These are phyloP conservation scores for Sarcophaga caerulescens DNA, from an alignment of 2,888 invertebrate species.

Conservation along the genomic window DNA sequence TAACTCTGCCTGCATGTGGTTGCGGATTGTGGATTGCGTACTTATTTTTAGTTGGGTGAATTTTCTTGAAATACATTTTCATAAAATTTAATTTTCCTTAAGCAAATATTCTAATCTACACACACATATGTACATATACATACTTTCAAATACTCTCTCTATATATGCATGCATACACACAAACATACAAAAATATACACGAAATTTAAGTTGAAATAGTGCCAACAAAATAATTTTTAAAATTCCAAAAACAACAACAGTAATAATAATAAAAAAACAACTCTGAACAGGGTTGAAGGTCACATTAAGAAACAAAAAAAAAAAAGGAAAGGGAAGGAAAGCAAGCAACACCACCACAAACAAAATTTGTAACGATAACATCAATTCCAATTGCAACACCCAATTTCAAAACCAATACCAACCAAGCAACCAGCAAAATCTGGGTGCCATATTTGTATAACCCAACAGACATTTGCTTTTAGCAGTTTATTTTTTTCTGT, in stretches of 20 bases:
- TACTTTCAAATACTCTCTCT: not conserved
- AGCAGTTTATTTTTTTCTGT: no score
- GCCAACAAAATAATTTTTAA: slow-evolving; percentile 44
- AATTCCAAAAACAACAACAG: slow-evolving; percentile 22
- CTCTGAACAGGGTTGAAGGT: slow-evolving; percentile 50
- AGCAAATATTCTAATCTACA: not conserved
- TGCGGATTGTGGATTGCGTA: no score
- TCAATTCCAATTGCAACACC: not conserved
- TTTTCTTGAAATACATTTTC: not conserved
- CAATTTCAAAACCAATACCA: not conserved
- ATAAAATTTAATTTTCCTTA: not conserved
- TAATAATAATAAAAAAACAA: not conserved
- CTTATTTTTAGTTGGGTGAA: not conserved
- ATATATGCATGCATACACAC: not conserved
- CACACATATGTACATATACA: not conserved
- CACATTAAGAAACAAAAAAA: slow-evolving; percentile 26
- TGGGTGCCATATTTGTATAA: not conserved
- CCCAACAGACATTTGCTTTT: not conserved
- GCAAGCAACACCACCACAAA: not conserved
- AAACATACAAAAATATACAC: not conserved
- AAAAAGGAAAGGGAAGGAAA: not conserved
- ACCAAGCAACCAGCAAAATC: slow-evolving; percentile 11
- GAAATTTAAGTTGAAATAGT: slow-evolving; percentile 33
- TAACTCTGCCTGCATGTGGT: no score
- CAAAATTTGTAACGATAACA: not conserved